Conservation (phyloP, 2,888 invertebrate species). For the Clistopyga incitator region DNA sequence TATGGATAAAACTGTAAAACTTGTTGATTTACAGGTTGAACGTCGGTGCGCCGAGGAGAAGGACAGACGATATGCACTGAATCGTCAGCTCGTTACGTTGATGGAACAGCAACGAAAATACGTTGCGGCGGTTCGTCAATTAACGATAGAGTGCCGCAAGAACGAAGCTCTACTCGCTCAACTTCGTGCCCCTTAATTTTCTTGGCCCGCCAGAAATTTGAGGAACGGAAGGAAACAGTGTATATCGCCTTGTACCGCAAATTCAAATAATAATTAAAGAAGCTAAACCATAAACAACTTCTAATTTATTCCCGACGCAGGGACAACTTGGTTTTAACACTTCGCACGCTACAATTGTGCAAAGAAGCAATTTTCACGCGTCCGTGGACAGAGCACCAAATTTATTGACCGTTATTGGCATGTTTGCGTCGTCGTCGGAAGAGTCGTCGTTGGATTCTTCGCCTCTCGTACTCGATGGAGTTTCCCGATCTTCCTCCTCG, state of each 20-base stretch:
- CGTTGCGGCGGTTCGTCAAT: constrained; percentile 90
- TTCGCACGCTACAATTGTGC: neutral
- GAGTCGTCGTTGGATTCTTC: constrained; percentile 60
- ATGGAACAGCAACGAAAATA: constrained; percentile 91
- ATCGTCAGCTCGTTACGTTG: constrained; percentile 86
- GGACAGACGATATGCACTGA: constrained; percentile 88
- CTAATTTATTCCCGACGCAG: neutral
- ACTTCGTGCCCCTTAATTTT: constrained; percentile 77
- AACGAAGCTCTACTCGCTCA: constrained; percentile 87
- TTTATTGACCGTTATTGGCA: constrained; percentile 84
- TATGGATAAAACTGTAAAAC: neutral
- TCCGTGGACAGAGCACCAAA: constrained; percentile 84
- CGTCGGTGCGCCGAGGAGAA: constrained; percentile 88
- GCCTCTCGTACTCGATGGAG: constrained; percentile 36
- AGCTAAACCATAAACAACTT: neutral
- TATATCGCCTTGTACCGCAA: constrained; percentile 33
- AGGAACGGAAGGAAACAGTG: constrained; percentile 11
- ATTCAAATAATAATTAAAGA: constrained; percentile 13
- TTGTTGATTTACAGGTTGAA: constrained; percentile 82
- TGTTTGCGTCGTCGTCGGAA: constrained; percentile 70
- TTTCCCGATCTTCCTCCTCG: constrained; percentile 74
- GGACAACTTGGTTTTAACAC: neutral
- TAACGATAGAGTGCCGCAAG: constrained; percentile 90
- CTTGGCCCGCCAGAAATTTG: neutral
- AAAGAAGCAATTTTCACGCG: constrained; percentile 17